Base-by-base conservation (phyloP, 2,113 vertebrate genomes). In the Notarius quadriscutis region DNA sequence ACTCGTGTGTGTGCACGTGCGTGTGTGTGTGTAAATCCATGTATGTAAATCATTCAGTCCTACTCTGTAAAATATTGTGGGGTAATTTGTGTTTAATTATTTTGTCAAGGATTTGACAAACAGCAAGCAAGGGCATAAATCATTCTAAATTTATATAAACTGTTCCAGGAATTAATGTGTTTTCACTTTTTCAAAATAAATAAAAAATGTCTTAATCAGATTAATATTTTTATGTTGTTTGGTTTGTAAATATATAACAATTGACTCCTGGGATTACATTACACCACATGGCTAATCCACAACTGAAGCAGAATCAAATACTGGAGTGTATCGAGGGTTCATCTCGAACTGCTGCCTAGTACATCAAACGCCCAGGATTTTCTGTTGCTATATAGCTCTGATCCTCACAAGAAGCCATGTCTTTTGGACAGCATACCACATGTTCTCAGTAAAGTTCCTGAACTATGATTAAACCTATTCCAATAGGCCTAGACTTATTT, bases 301-400 rank as follows among this genome's bases (percentile, higher is more conserved):
- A 50, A 50, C 72, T 63, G 58, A 22, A 27, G 63, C 7, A 78
- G 67, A 34, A n/a, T 78, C 57, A 85, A 63, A 85, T 63, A 77
- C 34, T 65, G 74, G 72, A 78, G 58, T 63, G 48, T 62, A 48
- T 50, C 34, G 34, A 85, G 25, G 58, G n/a, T 48, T 78, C 30
- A 60, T 17, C 30, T 22, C 7, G 30, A 74, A 60, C 9, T 75
- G 30, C 57, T 78, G 72, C 58, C 72, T 63, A 77, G 58, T 74
- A 10, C 11, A 77, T 77, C 41, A 2, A 78, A 51, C 58, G 5
- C 84, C n/a, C 25, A 53, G 74, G 55, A 79, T 67, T 9, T 60
- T 65, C 9, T 53, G 18, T 18, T 50, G 48, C n/a, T 50, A 41
- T 63, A 34, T 10, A 55, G 25, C 41, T 30, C 41, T 60, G 60